Conservation (phyloP, 2,797 vertebrate genomes). For the Lateolabrax maculatus region DNA sequence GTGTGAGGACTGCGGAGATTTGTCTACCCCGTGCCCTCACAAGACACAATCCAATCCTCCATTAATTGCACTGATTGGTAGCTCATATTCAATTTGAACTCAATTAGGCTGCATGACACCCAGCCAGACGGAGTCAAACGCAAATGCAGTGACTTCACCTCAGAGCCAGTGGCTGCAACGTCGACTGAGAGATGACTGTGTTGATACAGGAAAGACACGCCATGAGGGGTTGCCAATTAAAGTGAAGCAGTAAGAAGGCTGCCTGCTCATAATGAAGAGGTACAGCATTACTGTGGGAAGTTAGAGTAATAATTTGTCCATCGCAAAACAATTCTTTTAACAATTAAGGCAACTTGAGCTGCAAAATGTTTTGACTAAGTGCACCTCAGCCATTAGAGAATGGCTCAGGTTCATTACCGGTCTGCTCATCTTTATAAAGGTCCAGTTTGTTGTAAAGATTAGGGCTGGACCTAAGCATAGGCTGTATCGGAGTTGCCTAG, state of each 20-base stretch:
- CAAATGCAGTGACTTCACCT: conserved; percentile 22
- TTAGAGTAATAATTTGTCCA: conserved; percentile 10
- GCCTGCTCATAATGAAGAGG: conserved; percentile 3
- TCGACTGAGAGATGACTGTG: conserved; percentile 6
- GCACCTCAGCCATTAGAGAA: background rate
- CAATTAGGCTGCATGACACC: conserved; percentile 70
- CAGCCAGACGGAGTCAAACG: conserved; percentile 26
- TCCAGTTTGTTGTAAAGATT: background rate
- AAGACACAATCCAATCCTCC: conserved; percentile 45
- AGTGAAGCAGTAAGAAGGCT: background rate
- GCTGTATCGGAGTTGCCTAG: no score
- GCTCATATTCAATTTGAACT: conserved; percentile 79
- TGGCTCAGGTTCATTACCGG: background rate
- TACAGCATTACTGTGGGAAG: background rate
- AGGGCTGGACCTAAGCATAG: no score
- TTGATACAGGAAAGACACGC: background rate
- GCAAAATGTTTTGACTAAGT: background rate
- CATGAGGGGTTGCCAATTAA: conserved; percentile 22
- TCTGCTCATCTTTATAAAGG: background rate
- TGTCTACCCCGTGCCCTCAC: conserved; percentile 40
- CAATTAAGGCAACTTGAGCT: background rate
- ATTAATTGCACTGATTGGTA: conserved; percentile 70
- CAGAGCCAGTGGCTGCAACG: conserved; percentile 13
- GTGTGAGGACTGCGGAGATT: conserved; percentile 46
- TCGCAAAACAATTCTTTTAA: background rate